Percentiles rank a stretch among this genome's conserved stretches.
phyloP scores from a whole-genome alignment of 2,797 vertebrate species.

The Bradypodion ventrale region DNA sequence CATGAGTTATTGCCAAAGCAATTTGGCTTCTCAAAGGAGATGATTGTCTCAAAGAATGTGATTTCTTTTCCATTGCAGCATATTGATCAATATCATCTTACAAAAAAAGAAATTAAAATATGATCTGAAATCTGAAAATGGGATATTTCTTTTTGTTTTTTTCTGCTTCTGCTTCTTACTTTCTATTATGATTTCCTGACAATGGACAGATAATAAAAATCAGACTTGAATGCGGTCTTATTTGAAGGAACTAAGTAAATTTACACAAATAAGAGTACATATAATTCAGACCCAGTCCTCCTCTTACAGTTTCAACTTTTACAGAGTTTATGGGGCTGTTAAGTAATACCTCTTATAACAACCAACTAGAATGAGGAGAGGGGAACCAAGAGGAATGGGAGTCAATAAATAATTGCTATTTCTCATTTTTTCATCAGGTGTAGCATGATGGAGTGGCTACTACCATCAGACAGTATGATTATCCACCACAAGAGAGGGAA shows the following conservation, averaged over 20 bases:
- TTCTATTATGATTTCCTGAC: constrained; percentile 4
- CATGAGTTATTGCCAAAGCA: constrained; percentile 42
- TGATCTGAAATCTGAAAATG: constrained; percentile 28
- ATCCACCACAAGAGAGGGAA: too few relatives aligned
- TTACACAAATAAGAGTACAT: neutral
- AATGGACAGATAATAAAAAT: neutral
- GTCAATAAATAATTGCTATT: too few relatives aligned
- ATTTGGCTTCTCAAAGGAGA: constrained; percentile 32
- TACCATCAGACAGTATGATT: too few relatives aligned
- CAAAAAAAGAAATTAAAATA: constrained; percentile 30
- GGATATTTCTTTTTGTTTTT: neutral
- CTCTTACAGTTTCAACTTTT: too few relatives aligned
- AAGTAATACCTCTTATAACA: too few relatives aligned
- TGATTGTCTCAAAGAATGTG: constrained; percentile 34
- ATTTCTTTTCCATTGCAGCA: constrained; percentile 9
- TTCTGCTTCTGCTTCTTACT: constrained; percentile 1
- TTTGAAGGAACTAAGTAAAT: neutral
- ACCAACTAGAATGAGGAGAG: too few relatives aligned
- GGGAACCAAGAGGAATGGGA: too few relatives aligned
- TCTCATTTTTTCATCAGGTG: too few relatives aligned
- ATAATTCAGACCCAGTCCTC: too few relatives aligned
- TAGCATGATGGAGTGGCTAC: too few relatives aligned
- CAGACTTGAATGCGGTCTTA: neutral
- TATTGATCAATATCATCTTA: constrained; percentile 29
- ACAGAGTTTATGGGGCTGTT: too few relatives aligned